phyloP scores from a whole-genome alignment of 2,797 vertebrate species.

The Vireo griseus region DNA sequence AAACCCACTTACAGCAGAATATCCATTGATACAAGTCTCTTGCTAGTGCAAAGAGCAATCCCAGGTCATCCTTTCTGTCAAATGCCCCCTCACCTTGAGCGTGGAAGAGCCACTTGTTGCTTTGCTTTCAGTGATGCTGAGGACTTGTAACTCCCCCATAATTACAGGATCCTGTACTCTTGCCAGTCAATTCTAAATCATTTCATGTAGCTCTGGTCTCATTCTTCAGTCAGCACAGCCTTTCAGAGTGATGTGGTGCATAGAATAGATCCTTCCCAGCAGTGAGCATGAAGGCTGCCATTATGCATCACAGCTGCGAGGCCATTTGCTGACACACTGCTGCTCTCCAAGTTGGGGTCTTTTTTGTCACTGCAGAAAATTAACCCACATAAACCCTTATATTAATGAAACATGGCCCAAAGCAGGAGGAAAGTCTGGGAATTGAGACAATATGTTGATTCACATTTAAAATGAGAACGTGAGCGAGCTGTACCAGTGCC shows the following conservation, averaged over 20 bases:
- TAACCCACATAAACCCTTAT: background rate
- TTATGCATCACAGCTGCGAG: fast-evolving
- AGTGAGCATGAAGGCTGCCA: background rate
- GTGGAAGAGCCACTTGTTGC: fast-evolving
- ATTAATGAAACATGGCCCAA: background rate
- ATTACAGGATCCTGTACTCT: background rate
- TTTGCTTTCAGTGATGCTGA: background rate
- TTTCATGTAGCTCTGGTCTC: background rate
- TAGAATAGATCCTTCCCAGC: background rate
- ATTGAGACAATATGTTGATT: background rate
- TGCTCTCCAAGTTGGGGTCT: background rate
- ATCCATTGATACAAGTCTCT: background rate
- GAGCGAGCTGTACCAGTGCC: background rate
- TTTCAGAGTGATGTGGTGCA: background rate
- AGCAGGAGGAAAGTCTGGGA: background rate
- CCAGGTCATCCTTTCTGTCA: background rate
- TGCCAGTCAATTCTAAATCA: background rate
- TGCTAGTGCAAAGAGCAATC: background rate
- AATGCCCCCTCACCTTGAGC: background rate
- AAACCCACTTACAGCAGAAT: background rate
- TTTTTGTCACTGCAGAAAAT: background rate
- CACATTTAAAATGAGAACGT: background rate
- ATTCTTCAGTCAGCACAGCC: background rate
- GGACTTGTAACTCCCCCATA: background rate
- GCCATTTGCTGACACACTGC: fast-evolving